Evolutionary conservation across 2,797 vertebrate species (phyloP), one percentile per base, ranked within the genome.

Genomic region (Acridotheres tristis): DNA sequence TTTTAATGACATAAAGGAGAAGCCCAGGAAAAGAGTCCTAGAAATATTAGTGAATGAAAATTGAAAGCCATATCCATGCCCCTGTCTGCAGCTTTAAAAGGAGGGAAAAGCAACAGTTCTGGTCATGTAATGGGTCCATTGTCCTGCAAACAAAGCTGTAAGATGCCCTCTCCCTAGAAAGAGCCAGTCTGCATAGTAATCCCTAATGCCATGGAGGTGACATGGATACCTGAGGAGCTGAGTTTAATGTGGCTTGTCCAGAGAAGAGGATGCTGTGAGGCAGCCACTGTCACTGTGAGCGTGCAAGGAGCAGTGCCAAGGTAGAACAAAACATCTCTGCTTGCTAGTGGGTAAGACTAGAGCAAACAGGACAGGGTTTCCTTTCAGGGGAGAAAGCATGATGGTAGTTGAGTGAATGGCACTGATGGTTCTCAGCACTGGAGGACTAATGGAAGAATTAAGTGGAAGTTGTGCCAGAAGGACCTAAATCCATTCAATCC

Each of bases 271-370:
- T 38, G 48, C 13, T 75, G 16, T 47, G 57, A 69, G 40, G 16
- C 34, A 62, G 17, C 18, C 21, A 27, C 22, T 5, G 1, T 12
- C 32, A n/a, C 57, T 69, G 14, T 71, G 45, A 50, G 16, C n/a
- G 5, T 8, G 9, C 32, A 55, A 73, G 42, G n/a, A 34, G 5
- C 11, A 3, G 0, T 13, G 29, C 7, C 0, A 5, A 22, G 11
- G 6, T 36, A 5, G 36, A 63, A 47, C 5, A 19, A 63, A 23
- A 1, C 18, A 27, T 32, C 13, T 81, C 34, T 84, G 38, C 30
- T 53, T 1, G 1, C 17, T 58, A 22, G 42, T 23, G 29, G 7
- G 12, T 47, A 47, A 54, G 21, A 38, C 5, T 51, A 10, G 36
- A 55, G 17, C 36, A 62, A 42, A 26, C 2, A 62, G 22, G 10